Evolutionary conservation across 1,140 invertebrate species (phyloP).

Genomic region (Solen grandis): DNA sequence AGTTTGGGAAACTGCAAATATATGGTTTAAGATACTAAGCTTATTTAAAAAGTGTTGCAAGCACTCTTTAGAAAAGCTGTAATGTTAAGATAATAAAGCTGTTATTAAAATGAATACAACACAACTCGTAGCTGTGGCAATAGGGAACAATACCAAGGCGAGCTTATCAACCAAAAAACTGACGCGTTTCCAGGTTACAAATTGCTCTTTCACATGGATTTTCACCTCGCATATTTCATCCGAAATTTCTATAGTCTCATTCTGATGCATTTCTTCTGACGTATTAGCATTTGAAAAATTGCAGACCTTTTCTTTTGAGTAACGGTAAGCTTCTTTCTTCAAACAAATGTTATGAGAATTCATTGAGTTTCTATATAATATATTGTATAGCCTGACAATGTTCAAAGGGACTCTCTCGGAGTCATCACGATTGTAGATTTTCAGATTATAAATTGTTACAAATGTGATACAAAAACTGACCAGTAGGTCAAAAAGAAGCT

Average conservation of each 20-base stretch:
- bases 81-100: too few relatives aligned
- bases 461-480: slow-evolving; percentile 9
- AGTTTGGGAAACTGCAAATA: too few relatives aligned
- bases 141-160: slow-evolving; percentile 5
- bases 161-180: slow-evolving; percentile 2
- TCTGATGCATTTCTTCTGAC: too few relatives aligned
- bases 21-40: too few relatives aligned
- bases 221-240: too few relatives aligned
- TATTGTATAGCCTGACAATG: too few relatives aligned
- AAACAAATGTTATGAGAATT: too few relatives aligned
- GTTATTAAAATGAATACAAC: slow-evolving; percentile 5
- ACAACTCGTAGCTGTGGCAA: not conserved
- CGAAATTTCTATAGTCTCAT: too few relatives aligned
- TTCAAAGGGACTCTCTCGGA: not conserved
- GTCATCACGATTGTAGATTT: not conserved
- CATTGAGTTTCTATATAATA: not conserved
- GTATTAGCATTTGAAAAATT: not conserved
- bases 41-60: too few relatives aligned
- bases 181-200: slow-evolving; percentile 10
- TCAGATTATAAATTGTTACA: slow-evolving; percentile 7
- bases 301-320: not conserved
- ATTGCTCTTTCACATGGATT: not conserved
- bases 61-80: too few relatives aligned
- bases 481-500: slow-evolving; percentile 24
- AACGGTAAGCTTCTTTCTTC: not conserved